Percentiles rank a stretch among this genome's conserved stretches.
These are phyloP conservation scores for Castor canadensis DNA, from an alignment of 2,113 vertebrate species.

Conservation along the genomic window DNA sequence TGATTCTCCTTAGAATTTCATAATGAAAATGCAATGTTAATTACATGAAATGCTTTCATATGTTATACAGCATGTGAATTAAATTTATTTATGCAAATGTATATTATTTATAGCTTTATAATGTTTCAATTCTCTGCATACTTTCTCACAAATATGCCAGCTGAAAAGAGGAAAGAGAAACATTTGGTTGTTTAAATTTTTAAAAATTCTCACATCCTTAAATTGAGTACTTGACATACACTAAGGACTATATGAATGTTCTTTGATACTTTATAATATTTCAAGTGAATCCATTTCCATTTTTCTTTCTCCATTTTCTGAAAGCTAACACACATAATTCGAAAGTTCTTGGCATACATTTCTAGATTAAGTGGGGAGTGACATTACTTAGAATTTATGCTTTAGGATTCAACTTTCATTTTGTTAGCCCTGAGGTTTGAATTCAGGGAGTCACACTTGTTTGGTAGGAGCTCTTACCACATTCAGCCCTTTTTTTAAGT, in stretches of 20 bases:
- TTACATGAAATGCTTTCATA: background rate
- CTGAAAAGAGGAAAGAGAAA: background rate
- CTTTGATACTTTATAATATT: background rate
- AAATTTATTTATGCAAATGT: background rate
- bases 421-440: background rate
- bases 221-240: background rate
- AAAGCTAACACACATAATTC: background rate
- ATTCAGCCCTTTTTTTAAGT: too few species aligned
- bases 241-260: background rate
- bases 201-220: background rate
- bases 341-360: background rate
- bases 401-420: background rate
- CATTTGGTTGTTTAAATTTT: background rate
- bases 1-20: background rate
- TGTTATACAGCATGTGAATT: background rate
- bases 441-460: too few species aligned
- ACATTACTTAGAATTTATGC: background rate
- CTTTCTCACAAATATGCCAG: background rate
- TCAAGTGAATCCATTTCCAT: background rate
- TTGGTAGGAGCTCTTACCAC: too few species aligned
- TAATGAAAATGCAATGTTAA: too few species aligned
- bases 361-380: too few species aligned
- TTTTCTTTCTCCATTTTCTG: background rate
- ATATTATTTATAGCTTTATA: background rate
- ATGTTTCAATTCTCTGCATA: background rate